Evolutionary conservation across 2,888 invertebrate genomes (phyloP).

Genomic region (Therioaphis trifolii): DNA sequence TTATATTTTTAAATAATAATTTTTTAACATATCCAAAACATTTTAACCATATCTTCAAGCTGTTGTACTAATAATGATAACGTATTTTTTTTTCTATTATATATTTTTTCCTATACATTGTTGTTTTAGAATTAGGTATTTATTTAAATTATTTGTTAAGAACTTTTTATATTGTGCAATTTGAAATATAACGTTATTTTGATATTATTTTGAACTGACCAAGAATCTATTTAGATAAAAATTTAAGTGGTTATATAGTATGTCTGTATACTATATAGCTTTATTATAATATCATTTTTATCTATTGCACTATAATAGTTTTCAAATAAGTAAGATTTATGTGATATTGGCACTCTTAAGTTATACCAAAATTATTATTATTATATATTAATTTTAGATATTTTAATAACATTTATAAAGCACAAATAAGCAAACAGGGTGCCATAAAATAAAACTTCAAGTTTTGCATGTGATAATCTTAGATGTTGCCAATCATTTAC

Average conservation of each 20-base stretch:
- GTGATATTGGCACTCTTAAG: slow-evolving; percentile 32
- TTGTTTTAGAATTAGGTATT: slow-evolving; percentile 15
- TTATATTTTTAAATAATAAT: slow-evolving; percentile 30
- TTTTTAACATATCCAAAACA: slow-evolving; percentile 47
- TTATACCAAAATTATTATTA: not conserved
- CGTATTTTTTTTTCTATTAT: not conserved
- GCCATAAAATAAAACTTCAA: slow-evolving; percentile 41
- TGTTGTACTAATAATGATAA: not conserved
- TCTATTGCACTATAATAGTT: not conserved
- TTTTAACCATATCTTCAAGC: slow-evolving; percentile 43
- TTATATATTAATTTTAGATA: not conserved
- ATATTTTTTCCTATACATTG: slow-evolving; percentile 4
- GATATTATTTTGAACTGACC: not conserved
- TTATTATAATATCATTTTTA: not conserved
- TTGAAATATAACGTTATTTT: slow-evolving; percentile 5
- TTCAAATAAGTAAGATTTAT: not conserved
- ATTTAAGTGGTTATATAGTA: not conserved
- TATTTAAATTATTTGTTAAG: not conserved
- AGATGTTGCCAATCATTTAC: slow-evolving; percentile 22
- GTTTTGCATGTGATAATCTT: slow-evolving; percentile 47
- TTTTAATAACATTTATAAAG: not conserved
- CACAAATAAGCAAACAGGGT: slow-evolving; percentile 42
- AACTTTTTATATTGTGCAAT: not conserved
- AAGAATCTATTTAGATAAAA: slow-evolving; percentile 2
- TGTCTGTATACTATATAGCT: not conserved